Conservation (phyloP, 2,888 invertebrate species). For the Caenorhabditis parvicauda region DNA sequence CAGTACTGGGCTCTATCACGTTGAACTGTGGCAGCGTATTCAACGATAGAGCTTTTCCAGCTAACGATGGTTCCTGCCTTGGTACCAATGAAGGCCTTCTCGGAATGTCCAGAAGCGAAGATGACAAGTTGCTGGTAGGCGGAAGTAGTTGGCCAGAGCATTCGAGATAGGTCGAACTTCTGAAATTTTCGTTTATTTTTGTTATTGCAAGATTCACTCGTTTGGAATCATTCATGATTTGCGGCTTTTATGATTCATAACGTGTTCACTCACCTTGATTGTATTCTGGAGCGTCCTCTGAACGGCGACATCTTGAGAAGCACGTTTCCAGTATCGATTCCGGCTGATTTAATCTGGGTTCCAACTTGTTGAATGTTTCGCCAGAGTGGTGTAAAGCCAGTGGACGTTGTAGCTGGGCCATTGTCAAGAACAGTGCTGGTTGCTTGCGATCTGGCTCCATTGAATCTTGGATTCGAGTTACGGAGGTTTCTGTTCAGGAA, state of each 20-base stretch:
- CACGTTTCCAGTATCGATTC: conserved; percentile 48
- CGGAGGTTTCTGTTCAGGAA: conserved; percentile 53
- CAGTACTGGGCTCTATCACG: conserved; percentile 29
- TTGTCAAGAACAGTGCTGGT: conserved; percentile 37
- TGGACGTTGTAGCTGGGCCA: conserved; percentile 24
- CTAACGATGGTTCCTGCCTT: conserved; percentile 27
- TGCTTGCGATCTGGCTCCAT: conserved; percentile 32
- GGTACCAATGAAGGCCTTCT: conserved; percentile 25
- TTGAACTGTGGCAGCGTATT: conserved; percentile 24
- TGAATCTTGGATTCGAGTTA: conserved; percentile 25
- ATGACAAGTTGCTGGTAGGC: conserved; percentile 17
- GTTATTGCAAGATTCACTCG: neutral
- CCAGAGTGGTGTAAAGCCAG: conserved; percentile 45
- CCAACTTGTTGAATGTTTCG: conserved; percentile 56
- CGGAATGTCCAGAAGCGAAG: conserved; percentile 32
- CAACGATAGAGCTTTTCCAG: conserved; percentile 30
- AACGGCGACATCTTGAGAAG: conserved; percentile 53
- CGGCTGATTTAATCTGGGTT: conserved; percentile 47
- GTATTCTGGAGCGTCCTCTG: conserved; percentile 40
- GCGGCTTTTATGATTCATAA: neutral
- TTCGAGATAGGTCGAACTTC: conserved; percentile 33
- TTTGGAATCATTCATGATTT: conserved; percentile 7
- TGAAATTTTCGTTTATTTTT: conserved; percentile 8
- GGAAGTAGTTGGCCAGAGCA: conserved; percentile 22
- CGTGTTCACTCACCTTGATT: conserved; percentile 42